phyloP scores from a whole-genome alignment of 2,113 vertebrate genomes.

The Lepisosteus oculatus region DNA sequence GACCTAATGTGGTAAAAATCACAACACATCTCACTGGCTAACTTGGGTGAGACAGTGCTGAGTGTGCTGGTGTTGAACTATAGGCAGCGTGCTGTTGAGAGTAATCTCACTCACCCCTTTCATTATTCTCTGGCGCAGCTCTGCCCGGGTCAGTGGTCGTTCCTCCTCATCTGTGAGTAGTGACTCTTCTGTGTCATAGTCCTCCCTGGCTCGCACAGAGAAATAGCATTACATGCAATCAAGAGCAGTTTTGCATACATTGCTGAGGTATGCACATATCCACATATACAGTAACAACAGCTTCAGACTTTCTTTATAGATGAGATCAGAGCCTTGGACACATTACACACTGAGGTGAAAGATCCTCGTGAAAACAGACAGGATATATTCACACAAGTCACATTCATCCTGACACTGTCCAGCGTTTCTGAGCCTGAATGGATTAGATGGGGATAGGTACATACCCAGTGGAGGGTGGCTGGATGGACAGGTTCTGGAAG shows the following conservation, averaged over 20 bases:
- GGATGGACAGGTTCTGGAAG: slow-evolving; percentile 31
- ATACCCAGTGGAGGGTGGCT: slow-evolving; percentile 51
- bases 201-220: slow-evolving; percentile 41
- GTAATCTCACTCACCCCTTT: slow-evolving; percentile 48
- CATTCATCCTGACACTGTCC: background rate
- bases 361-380: no score
- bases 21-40: background rate
- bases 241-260: background rate
- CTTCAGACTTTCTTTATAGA: background rate
- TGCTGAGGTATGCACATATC: background rate
- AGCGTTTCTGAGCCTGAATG: no score
- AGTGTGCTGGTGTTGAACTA: no score
- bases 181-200: slow-evolving; percentile 53
- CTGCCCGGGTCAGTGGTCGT: slow-evolving; percentile 61
- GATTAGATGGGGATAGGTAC: background rate
- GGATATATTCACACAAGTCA: no score
- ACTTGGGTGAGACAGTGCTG: background rate
- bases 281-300: slow-evolving; percentile 6
- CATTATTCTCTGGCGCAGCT: slow-evolving; percentile 62
- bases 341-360: background rate
- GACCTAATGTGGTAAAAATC: background rate
- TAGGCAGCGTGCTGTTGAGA: background rate
- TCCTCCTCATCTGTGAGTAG: slow-evolving; percentile 62
- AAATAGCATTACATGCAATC: background rate
- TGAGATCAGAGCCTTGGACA: background rate